Evolutionary conservation across 2,113 vertebrate species (phyloP).

Genomic region (Takifugu bimaculatus): DNA sequence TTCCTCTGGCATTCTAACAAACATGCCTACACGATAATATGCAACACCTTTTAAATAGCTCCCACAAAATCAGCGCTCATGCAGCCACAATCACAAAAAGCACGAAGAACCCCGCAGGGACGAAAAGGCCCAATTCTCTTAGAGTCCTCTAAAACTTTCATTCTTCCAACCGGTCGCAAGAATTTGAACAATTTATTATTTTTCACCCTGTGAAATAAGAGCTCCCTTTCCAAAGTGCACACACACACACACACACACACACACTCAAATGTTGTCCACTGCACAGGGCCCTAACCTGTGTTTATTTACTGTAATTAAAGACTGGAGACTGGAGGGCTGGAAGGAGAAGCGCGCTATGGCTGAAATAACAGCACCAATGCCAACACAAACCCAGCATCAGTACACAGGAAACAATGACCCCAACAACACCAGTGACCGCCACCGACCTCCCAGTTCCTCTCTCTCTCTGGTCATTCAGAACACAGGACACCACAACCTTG

Average conservation of each 20-base stretch:
- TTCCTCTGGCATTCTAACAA: no score
- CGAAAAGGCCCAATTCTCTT: no score
- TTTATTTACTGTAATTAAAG: conserved; percentile 75
- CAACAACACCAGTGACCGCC: conserved; percentile 74
- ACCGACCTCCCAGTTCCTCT: conserved; percentile 63
- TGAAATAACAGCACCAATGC: conserved; percentile 74
- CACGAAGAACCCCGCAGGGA: no score
- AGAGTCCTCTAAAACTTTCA: not conserved
- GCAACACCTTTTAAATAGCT: no score
- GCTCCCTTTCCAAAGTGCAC: not conserved
- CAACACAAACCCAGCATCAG: conserved; percentile 75
- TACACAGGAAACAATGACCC: conserved; percentile 78
- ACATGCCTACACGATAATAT: no score
- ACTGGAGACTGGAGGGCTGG: conserved; percentile 47
- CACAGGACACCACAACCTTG: conserved; percentile 34
- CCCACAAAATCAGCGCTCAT: no score
- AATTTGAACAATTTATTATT: conserved; percentile 34
- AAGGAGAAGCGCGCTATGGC: conserved; percentile 50
- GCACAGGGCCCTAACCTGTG: conserved; percentile 54
- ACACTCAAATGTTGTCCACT: conserved; percentile 20
- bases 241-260: not conserved
- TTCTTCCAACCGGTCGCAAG: conserved; percentile 27
- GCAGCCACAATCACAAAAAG: no score
- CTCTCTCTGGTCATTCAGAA: conserved; percentile 37
- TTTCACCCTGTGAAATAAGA: conserved; percentile 31